Conservation (phyloP, 2,113 vertebrate genomes). For the Ochotona curzoniae region DNA sequence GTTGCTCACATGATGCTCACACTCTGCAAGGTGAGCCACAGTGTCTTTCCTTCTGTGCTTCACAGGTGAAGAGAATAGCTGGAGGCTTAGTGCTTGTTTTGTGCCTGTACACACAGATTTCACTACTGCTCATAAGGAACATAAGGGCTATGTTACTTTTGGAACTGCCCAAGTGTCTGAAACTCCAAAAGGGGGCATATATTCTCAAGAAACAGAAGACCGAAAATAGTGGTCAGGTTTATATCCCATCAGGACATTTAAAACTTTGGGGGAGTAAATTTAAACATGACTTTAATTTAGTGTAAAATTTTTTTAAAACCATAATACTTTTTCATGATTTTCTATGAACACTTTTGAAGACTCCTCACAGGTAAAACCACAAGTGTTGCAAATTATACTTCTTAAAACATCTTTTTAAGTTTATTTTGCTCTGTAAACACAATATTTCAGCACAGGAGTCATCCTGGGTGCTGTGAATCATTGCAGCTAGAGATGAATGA, state of each 20-base stretch:
- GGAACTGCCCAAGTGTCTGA: not conserved
- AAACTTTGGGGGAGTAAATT: too few species aligned
- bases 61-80: not conserved
- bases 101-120: not conserved
- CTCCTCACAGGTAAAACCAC: not conserved
- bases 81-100: not conserved
- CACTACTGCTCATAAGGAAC: not conserved
- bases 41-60: not conserved
- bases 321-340: too few species aligned
- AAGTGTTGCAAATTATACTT: not conserved
- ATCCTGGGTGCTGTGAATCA: not conserved
- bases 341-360: too few species aligned
- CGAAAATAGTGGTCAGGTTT: not conserved
- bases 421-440: not conserved
- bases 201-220: not conserved
- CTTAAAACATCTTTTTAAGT: not conserved
- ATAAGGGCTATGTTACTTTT: not conserved
- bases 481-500: not conserved
- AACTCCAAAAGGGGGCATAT: not conserved
- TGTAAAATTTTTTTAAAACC: too few species aligned
- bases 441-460: not conserved
- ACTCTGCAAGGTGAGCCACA: accelerated
- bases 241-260: not conserved
- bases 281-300: too few species aligned
- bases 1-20: too few species aligned